Conservation (phyloP, 2,888 invertebrate genomes). For the Leptinotarsa peninsularis region DNA sequence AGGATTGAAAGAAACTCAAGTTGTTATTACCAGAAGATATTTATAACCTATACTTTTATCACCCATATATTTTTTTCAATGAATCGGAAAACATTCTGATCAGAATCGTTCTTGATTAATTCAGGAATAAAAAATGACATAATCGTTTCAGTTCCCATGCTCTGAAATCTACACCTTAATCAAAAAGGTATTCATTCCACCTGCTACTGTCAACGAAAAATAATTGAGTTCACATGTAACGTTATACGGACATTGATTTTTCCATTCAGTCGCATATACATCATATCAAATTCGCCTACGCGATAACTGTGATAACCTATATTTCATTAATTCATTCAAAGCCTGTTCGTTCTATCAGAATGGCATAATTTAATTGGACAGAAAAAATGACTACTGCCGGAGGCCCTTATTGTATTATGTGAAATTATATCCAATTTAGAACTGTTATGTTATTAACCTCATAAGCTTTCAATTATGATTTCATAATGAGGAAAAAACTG, state of each 20-base stretch:
- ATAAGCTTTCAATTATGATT: constrained; percentile 8
- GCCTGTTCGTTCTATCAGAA: not conserved
- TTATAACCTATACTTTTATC: no score
- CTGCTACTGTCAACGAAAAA: constrained; percentile 7
- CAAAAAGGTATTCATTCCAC: constrained; percentile 4
- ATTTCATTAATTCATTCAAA: constrained; percentile 9
- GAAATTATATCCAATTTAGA: constrained; percentile 27
- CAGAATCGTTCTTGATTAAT: no score
- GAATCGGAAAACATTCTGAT: no score
- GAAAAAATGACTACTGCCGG: constrained; percentile 21
- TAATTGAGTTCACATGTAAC: constrained; percentile 14
- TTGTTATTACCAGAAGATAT: no score
- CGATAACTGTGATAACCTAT: constrained; percentile 12
- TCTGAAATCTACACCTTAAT: constrained; percentile 2
- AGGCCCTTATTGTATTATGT: constrained; percentile 38
- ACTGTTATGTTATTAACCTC: constrained; percentile 43
- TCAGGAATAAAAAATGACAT: no score
- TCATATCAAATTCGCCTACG: constrained; percentile 16
- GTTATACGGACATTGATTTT: constrained; percentile 8
- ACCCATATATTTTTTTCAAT: no score
- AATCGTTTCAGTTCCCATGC: no score
- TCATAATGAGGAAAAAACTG: not conserved
- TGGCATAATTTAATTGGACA: constrained; percentile 16
- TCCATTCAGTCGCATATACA: constrained; percentile 1
- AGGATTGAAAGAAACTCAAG: no score